phyloP scores from a whole-genome alignment of 2,888 invertebrate species.

The Melipona bicolor region DNA sequence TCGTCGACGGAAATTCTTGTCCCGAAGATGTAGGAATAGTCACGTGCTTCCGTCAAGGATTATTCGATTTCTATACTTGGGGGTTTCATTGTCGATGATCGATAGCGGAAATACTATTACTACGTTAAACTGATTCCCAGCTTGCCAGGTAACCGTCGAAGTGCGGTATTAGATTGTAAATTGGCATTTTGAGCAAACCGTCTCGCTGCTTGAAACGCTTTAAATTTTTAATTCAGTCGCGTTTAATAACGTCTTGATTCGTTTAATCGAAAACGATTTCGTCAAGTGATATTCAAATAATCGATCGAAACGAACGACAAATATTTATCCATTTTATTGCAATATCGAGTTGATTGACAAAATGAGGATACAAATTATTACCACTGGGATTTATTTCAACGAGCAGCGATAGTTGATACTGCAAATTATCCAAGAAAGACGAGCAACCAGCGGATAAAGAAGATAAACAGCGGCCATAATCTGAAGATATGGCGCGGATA shows the following conservation, averaged over 20 bases:
- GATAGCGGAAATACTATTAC: neutral
- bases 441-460: constrained; percentile 3
- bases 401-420: neutral
- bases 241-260: too few relatives aligned
- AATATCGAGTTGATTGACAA: too few relatives aligned
- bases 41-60: neutral
- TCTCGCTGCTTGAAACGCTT: too few relatives aligned
- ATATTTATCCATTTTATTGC: too few relatives aligned
- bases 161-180: neutral
- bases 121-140: neutral
- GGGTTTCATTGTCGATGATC: neutral
- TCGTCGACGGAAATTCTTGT: neutral
- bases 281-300: too few relatives aligned
- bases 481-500: constrained; percentile 11
- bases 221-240: neutral
- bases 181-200: too few relatives aligned
- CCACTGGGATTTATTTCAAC: neutral
- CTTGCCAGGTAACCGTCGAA: neutral
- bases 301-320: too few relatives aligned
- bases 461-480: constrained; percentile 21
- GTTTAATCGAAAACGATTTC: too few relatives aligned
- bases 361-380: too few relatives aligned
- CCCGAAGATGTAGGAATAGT: neutral
- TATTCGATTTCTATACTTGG: neutral
- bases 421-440: constrained; percentile 5